These are phyloP conservation scores for Thysanoteuthis rhombus DNA, from an alignment of 2,888 invertebrate genomes.

Conservation along the genomic window DNA sequence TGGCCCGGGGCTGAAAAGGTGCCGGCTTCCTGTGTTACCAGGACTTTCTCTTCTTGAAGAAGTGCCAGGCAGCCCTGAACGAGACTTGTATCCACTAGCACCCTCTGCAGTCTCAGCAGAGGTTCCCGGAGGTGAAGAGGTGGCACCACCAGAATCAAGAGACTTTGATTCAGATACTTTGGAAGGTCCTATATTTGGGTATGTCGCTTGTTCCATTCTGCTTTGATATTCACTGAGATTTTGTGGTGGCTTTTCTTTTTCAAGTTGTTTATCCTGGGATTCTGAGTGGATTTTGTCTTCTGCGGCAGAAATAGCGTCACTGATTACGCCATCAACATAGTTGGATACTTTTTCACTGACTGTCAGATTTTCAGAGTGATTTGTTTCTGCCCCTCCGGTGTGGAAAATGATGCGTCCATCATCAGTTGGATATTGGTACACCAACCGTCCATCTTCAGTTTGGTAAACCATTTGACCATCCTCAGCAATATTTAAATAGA, in stretches of 20 bases:
- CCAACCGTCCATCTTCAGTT: not conserved
- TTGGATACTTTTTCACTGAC: not conserved
- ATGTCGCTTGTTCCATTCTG: not conserved
- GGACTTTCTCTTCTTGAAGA: constrained; percentile 15
- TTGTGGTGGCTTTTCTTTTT: not conserved
- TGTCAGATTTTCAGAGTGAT: not conserved
- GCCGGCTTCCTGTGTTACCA: constrained; percentile 43
- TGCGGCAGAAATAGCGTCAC: not conserved
- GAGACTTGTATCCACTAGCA: constrained; percentile 17
- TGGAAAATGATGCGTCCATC: not conserved
- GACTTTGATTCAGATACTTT: not conserved
- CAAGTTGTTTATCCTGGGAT: not conserved
- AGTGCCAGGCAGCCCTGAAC: not conserved
- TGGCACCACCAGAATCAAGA: not conserved
- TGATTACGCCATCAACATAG: not conserved
- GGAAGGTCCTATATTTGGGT: not conserved
- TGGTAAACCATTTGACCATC: constrained; percentile 18
- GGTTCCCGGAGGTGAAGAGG: not conserved
- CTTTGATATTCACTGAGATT: not conserved
- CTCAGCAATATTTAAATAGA: not conserved
- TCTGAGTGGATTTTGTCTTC: not conserved
- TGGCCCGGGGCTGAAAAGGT: constrained; percentile 66
- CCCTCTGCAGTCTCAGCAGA: not conserved
- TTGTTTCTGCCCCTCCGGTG: not conserved
- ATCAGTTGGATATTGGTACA: not conserved